Evolutionary conservation across 2,888 invertebrate species (phyloP), one percentile per base, ranked within the genome.

Genomic region (Empis stercorea): DNA sequence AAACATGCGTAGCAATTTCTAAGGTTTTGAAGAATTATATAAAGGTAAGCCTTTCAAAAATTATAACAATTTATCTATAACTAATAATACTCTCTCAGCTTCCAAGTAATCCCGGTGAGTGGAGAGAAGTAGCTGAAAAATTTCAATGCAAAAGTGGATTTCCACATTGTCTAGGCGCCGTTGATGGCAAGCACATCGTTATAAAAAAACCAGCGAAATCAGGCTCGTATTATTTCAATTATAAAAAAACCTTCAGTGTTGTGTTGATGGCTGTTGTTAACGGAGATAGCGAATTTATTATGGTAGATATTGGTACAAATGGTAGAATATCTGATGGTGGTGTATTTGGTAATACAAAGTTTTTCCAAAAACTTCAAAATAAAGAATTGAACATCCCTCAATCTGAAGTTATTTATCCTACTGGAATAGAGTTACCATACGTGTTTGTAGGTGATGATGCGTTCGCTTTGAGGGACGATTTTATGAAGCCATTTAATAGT

Each of bases 1-100:
- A 52, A 50, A 54, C 52, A 41, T 55, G 54, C 48, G 43, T 30
- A 37, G 50, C 51, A 46, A 48, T 52, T 34, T 44, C 46, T 37
- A 30, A 45, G 38, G 36, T 47, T 30, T 46, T 53, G 47, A 53
- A 53, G 44, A 41, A 47, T 41, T 53, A 50, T 42, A 52, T 53
- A 45, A 49, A 50, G 44, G 51, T 52, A 32, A 32, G 32, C 13
- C 32, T 13, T 32, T 13, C 13, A 10, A 32, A 13, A 32, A 32
- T 32, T 32, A 10, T 13, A 13, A 32, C 10, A 32, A 32, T 10
- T 32, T 32, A 9, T 32, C 13, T 32, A 13, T 13, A n/a, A 32
- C 32, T 32, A 13, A 32, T 32, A 32, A 32, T 13, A 13, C 10
- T 32, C 10, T 13, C 13, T 32, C 13, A 32, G 32, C 32, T 32